phyloP scores from a whole-genome alignment of 2,888 invertebrate genomes.

The Dendrolimus pini region DNA sequence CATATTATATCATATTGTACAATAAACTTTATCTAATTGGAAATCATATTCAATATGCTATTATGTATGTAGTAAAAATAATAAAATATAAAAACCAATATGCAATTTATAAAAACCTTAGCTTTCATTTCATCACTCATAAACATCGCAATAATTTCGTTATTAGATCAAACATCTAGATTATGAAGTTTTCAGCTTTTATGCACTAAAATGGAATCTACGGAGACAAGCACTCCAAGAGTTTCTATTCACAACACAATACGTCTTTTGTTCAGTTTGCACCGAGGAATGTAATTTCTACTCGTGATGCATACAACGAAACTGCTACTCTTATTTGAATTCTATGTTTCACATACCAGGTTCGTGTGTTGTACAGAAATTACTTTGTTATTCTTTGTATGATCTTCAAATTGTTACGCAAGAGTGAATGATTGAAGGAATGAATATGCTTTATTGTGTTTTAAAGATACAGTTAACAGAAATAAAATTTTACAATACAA shows the following conservation, averaged over 20 bases:
- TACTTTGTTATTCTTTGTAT: not conserved
- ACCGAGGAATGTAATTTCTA: conserved; percentile 27
- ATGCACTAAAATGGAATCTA: not conserved
- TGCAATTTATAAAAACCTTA: no score
- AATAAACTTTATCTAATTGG: no score
- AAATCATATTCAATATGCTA: no score
- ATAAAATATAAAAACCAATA: no score
- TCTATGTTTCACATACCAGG: conserved; percentile 18
- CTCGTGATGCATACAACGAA: conserved; percentile 19
- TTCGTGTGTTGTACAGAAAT: conserved; percentile 1
- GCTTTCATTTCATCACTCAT: no score
- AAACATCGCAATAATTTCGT: no score
- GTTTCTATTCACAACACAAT: conserved; percentile 2
- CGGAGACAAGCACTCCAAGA: not conserved
- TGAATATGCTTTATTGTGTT: no score
- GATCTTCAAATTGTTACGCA: conserved; percentile 8
- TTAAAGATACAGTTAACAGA: conserved; percentile 6
- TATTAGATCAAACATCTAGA: no score
- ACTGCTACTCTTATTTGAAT: conserved; percentile 19
- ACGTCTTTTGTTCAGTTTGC: conserved; percentile 16
- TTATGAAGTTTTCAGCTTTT: not conserved
- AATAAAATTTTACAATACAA: no score
- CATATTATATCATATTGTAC: no score
- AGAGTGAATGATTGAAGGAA: conserved; percentile 3
- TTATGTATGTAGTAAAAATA: no score